Evolutionary conservation across 2,113 vertebrate genomes (phyloP).

Genomic region (Orientallactaga bullata): DNA sequence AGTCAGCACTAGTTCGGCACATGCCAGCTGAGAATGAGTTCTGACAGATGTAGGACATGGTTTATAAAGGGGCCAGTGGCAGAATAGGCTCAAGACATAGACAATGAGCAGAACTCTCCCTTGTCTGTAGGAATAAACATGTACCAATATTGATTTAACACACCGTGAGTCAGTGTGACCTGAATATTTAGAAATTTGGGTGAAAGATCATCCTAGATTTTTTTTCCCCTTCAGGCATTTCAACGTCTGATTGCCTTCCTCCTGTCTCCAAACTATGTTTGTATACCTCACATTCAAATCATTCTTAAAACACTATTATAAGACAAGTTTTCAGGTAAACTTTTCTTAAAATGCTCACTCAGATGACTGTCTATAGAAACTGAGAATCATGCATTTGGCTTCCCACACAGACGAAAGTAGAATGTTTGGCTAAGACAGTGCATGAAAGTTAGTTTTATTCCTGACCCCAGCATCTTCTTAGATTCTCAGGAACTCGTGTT

Average conservation of each 20-base stretch:
- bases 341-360: conserved; percentile 38
- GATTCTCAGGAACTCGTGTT: background rate
- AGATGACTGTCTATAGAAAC: background rate
- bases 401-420: background rate
- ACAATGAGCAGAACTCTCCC: conserved; percentile 77
- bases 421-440: background rate
- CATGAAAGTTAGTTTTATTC: background rate
- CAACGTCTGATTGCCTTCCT: conserved; percentile 35
- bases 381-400: background rate
- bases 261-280: conserved; percentile 1
- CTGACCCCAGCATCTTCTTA: conserved; percentile 7
- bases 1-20: background rate
- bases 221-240: conserved; percentile 12
- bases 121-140: conserved; percentile 82
- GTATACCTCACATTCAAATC: background rate
- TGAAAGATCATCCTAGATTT: background rate
- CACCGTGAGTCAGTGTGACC: conserved; percentile 67
- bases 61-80: conserved; percentile 49
- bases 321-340: conserved; percentile 35
- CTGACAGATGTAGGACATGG: background rate
- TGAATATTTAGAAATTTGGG: conserved; percentile 1
- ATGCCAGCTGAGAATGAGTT: background rate
- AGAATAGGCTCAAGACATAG: conserved; percentile 14
- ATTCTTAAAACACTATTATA: conserved; percentile 42
- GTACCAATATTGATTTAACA: conserved; percentile 73